These are phyloP conservation scores for Aradus depressus DNA, from an alignment of 2,888 invertebrate species.

Conservation along the genomic window DNA sequence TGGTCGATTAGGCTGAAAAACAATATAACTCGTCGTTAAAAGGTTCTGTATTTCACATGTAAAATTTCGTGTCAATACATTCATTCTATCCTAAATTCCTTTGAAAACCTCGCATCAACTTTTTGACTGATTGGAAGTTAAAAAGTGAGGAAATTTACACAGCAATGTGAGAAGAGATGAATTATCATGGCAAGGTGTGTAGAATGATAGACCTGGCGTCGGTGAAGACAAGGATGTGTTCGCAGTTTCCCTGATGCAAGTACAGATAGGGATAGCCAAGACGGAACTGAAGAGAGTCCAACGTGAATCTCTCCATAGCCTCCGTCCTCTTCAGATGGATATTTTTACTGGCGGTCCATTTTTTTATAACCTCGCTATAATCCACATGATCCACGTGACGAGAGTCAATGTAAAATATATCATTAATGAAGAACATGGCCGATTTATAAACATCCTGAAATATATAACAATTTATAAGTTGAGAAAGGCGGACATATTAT, in stretches of 20 bases:
- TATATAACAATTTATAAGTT: conserved; percentile 24
- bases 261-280: conserved; percentile 65
- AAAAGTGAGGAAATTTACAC: background rate
- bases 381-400: conserved; percentile 48
- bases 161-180: conserved; percentile 2
- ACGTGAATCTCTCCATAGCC: conserved; percentile 43
- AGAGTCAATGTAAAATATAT: conserved; percentile 66
- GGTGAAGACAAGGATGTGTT: conserved; percentile 74
- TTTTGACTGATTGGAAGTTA: background rate
- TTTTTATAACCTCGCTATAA: conserved; percentile 50
- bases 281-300: conserved; percentile 39
- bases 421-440: conserved; percentile 65
- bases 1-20: no score
- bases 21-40: no score
- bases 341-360: conserved; percentile 47
- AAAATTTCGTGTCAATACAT: no score
- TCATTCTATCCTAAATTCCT: no score
- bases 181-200: conserved; percentile 1
- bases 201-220: conserved; percentile 46
- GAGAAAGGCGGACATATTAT: background rate
- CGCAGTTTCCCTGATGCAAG: conserved; percentile 84
- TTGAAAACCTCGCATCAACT: background rate
- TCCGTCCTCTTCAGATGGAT: conserved; percentile 42
- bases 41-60: no score
- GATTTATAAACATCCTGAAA: conserved; percentile 53